A percentile compares a stretch with the other conserved stretches of the same genome.
These are phyloP conservation scores for Nomada ruficornis DNA, from an alignment of 2,888 invertebrate genomes.

Conservation along the genomic window DNA sequence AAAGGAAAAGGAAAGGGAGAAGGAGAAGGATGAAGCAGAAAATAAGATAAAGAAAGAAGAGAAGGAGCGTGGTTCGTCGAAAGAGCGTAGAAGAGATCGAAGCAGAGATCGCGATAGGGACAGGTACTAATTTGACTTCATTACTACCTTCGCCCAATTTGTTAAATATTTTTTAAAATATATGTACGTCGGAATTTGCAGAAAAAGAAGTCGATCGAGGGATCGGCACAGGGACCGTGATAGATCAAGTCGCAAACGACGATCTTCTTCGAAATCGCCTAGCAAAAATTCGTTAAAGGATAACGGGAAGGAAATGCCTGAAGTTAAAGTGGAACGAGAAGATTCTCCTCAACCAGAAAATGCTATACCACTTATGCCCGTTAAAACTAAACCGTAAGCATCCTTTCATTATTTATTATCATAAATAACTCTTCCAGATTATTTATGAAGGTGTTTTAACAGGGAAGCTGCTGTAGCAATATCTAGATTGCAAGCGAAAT, in stretches of 20 bases:
- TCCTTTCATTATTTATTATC: conserved; percentile 9
- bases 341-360: conserved; percentile 82
- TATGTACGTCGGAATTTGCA: conserved; percentile 50
- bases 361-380: conserved; percentile 81
- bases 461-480: conserved; percentile 85
- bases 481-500: conserved; percentile 87
- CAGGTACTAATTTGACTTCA: conserved; percentile 69
- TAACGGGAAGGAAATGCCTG: conserved; percentile 78
- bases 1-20: conserved; percentile 84
- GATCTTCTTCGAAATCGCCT: conserved; percentile 80
- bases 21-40: conserved; percentile 81
- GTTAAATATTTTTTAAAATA: background rate
- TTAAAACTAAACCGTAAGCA: conserved; percentile 83
- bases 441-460: conserved; percentile 40
- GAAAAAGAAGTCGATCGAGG: conserved; percentile 84
- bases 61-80: conserved; percentile 81
- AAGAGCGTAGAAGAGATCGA: conserved; percentile 83
- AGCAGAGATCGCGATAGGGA: conserved; percentile 82
- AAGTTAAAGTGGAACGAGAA: conserved; percentile 79
- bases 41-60: conserved; percentile 81
- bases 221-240: conserved; percentile 83
- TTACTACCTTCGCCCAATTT: background rate
- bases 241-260: conserved; percentile 80
- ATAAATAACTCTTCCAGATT: conserved; percentile 10
- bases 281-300: conserved; percentile 79